Conservation (phyloP, 2,888 invertebrate genomes). For the Trichogramma evanescens region DNA sequence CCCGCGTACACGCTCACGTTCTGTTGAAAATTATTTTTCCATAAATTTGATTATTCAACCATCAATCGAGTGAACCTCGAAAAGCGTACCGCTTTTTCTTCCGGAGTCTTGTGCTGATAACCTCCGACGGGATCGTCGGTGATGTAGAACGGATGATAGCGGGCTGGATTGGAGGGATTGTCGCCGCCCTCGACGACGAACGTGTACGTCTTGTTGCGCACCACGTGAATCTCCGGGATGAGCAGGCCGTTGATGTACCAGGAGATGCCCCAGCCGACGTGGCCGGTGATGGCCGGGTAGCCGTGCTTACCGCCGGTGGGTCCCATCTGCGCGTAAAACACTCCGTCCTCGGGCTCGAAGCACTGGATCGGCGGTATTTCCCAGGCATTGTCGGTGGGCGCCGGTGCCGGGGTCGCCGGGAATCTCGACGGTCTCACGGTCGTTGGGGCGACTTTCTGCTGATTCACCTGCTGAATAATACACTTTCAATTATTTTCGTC, state of each 20-base stretch:
- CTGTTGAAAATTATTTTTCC: conserved; percentile 37
- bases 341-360: conserved; percentile 82
- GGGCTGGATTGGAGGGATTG: conserved; percentile 70
- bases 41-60: background rate
- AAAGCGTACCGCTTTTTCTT: conserved; percentile 66
- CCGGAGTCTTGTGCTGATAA: conserved; percentile 72
- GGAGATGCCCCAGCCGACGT: conserved; percentile 88
- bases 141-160: conserved; percentile 89
- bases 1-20: conserved; percentile 77
- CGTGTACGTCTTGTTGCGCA: conserved; percentile 78
- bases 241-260: conserved; percentile 92
- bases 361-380: conserved; percentile 84
- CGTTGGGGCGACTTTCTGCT: conserved; percentile 13
- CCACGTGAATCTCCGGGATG: conserved; percentile 84
- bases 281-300: conserved; percentile 83
- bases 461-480: background rate
- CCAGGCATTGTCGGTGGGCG: conserved; percentile 62
- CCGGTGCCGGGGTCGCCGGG: conserved; percentile 58
- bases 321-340: conserved; percentile 88
- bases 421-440: conserved; percentile 40
- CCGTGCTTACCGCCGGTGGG: conserved; percentile 87
- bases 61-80: background rate
- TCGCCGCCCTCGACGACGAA: conserved; percentile 83
- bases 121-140: conserved; percentile 90
- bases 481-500: too few relatives aligned